Base-by-base conservation (phyloP, 2,888 invertebrate species). In the Vannuccia rotundouncinata region DNA sequence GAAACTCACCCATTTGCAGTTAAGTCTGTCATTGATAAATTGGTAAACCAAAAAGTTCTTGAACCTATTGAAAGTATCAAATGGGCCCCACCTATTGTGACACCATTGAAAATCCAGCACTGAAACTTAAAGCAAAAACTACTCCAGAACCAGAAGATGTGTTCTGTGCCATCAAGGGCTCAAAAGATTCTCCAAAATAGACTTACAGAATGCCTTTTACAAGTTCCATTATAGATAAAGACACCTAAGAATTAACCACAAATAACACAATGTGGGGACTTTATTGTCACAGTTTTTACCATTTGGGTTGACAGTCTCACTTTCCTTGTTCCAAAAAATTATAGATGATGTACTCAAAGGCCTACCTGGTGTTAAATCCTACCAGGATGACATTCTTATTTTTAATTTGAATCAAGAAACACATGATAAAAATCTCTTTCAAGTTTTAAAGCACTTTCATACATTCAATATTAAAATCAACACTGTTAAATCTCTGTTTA, bases 131-230 rank as follows among this genome's bases (percentile, higher is more conserved):
- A n/a, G n/a, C n/a, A n/a, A n/a, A n/a, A n/a, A n/a, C n/a, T n/a
- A n/a, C n/a, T n/a, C n/a, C n/a, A n/a, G 25, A 66, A 27, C 10
- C 66, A 66, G 66, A 66, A 66, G 10, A 66, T 22, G 25, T 66
- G 22, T 66, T 22, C 25, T 13, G n/a, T n/a, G n/a, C n/a, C n/a
- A n/a, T n/a, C n/a, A n/a, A n/a, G n/a, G n/a, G n/a, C n/a, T n/a
- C n/a, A n/a, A n/a, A n/a, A n/a, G n/a, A 66, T 66, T 66, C 25
- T 66, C 66, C 25, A 66, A 66, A 66, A 66, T 66, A 22, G 66
- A 66, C 25, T 66, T 66, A 66, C 66, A 66, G 22, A 75, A 75
- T 28, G 75, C 75, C 2, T 75, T 75, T 31, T 75, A n/a, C 75
- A 75, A 29, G 31, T 75, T 25, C 29, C 75, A 31, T 5, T 75